phyloP scores from a whole-genome alignment of 2,888 invertebrate species.

The Luperina testacea region DNA sequence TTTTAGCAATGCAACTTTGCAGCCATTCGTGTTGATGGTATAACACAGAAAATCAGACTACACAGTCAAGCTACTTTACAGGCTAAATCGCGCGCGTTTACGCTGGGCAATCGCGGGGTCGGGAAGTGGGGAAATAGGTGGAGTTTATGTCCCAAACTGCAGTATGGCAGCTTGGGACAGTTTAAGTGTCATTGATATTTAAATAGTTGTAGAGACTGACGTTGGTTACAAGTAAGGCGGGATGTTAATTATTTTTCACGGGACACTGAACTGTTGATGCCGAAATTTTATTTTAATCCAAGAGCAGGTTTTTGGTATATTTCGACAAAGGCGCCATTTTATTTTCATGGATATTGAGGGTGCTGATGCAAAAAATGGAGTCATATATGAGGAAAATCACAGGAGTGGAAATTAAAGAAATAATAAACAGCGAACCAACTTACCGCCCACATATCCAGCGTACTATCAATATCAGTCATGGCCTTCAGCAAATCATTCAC shows the following conservation, averaged over 20 bases:
- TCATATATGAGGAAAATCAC: no score
- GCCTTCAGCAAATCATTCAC: constrained; percentile 91
- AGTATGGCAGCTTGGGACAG: not conserved
- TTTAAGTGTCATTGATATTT: not conserved
- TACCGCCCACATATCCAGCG: constrained; percentile 93
- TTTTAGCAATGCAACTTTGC: no score
- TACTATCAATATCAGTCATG: constrained; percentile 92
- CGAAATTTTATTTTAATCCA: not conserved
- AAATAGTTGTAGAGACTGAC: not conserved
- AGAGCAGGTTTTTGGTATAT: not conserved
- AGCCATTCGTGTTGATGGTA: not conserved
- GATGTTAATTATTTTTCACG: not conserved
- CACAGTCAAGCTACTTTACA: not conserved
- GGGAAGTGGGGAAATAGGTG: not conserved
- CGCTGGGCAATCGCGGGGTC: no score
- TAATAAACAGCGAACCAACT: constrained; percentile 59
- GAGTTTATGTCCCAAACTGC: not conserved
- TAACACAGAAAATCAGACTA: not conserved
- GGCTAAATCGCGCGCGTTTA: not conserved
- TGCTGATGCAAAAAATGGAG: not conserved
- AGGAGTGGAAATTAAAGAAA: not conserved
- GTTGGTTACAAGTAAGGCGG: not conserved
- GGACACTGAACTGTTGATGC: not conserved
- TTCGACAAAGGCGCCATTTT: not conserved
- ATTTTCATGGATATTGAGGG: not conserved